phyloP scores from a whole-genome alignment of 2,113 vertebrate species.

The Romanogobio albipinnatus region DNA sequence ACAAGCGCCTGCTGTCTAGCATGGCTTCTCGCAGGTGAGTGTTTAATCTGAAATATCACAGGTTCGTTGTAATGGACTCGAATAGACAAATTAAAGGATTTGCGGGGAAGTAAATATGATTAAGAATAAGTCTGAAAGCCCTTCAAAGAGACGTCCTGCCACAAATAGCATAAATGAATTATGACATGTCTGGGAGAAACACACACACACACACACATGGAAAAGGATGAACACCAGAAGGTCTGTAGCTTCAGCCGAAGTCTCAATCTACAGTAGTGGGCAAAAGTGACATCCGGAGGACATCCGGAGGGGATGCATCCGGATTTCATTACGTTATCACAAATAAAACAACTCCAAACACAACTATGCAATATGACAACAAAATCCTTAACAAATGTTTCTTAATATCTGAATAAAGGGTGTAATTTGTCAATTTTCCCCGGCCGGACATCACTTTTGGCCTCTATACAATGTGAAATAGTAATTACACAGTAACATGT shows the following conservation, averaged over 20 bases:
- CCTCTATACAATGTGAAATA: no score
- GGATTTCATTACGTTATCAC: no score
- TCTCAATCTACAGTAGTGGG: not conserved
- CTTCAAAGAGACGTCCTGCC: conserved; percentile 39
- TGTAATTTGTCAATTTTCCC: no score
- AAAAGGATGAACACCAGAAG: not conserved
- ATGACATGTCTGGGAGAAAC: conserved; percentile 51
- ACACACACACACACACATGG: not conserved
- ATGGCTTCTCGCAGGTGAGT: not conserved
- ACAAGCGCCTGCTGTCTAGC: not conserved
- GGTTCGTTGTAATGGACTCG: conserved; percentile 62
- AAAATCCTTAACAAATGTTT: no score
- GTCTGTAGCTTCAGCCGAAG: conserved; percentile 15
- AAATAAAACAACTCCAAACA: no score
- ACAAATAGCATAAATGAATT: conserved; percentile 61
- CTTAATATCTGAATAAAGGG: no score
- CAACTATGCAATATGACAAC: no score
- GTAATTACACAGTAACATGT: no score
- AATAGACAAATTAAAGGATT: conserved; percentile 53
- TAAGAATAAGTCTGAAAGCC: conserved; percentile 60
- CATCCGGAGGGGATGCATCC: no score
- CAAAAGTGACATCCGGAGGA: no score
- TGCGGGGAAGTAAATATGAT: conserved; percentile 23
- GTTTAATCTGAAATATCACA: conserved; percentile 22
- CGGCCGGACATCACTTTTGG: no score